These are phyloP conservation scores for Uloborus plumipes DNA, from an alignment of 2,888 invertebrate genomes.

Conservation along the genomic window DNA sequence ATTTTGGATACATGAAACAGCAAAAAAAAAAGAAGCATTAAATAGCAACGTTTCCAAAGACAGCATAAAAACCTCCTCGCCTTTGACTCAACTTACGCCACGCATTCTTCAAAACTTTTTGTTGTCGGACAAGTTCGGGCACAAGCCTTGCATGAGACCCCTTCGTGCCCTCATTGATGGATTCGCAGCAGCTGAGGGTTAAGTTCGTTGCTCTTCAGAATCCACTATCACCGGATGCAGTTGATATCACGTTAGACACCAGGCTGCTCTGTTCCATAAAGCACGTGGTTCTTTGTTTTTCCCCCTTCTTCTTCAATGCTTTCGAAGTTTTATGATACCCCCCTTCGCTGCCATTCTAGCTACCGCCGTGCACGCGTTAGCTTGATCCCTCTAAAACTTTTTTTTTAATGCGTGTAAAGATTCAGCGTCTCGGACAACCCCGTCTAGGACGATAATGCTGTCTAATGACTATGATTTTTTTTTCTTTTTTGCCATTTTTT, in stretches of 20 bases:
- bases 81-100: not conserved
- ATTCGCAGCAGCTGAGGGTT: constrained; percentile 28
- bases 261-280: constrained; percentile 20
- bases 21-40: no score
- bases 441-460: no score
- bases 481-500: no score
- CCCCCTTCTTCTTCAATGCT: constrained; percentile 6
- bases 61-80: no score
- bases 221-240: constrained; percentile 45
- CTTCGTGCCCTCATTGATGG: constrained; percentile 38
- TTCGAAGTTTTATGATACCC: not conserved
- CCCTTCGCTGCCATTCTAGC: constrained; percentile 7
- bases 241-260: constrained; percentile 45
- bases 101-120: not conserved
- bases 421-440: no score
- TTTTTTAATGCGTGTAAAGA: no score
- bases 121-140: constrained; percentile 10
- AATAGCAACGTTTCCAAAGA: no score
- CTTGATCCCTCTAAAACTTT: no score
- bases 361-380: constrained; percentile 41
- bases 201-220: constrained; percentile 37
- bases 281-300: constrained; percentile 37
- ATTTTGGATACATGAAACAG: no score
- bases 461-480: no score
- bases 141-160: constrained; percentile 19